A percentile compares a stretch with the other conserved stretches of the same genome.
These are phyloP conservation scores for Petromus typicus DNA, from an alignment of 2,113 vertebrate species.

Conservation along the genomic window DNA sequence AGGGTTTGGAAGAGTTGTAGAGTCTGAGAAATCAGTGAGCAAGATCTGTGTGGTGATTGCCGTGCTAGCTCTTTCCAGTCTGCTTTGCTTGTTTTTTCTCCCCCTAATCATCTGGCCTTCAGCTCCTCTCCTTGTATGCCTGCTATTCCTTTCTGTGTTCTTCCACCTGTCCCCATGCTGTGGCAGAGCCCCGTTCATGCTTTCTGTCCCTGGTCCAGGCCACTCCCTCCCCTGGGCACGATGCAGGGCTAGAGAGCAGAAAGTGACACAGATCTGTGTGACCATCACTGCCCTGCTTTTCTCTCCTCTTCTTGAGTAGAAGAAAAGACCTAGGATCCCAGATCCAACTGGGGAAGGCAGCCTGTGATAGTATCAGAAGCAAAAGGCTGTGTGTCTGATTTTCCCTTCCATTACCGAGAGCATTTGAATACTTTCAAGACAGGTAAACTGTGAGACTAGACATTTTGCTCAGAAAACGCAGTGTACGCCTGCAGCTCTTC, in stretches of 20 bases:
- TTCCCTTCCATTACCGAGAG: background rate
- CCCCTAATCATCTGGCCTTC: rapidly evolving
- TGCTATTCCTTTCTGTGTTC: rapidly evolving
- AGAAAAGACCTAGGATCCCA: background rate
- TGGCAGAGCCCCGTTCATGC: background rate
- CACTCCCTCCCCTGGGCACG: background rate
- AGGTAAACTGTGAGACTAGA: constrained; percentile 1
- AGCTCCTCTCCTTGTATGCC: background rate
- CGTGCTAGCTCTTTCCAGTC: background rate
- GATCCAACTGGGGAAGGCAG: background rate
- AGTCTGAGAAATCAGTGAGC: background rate
- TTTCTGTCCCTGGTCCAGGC: background rate
- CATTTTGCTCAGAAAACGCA: background rate
- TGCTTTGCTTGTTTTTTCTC: background rate
- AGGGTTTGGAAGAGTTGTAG: background rate
- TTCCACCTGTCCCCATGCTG: background rate
- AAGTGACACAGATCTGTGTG: background rate
- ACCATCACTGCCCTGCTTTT: background rate
- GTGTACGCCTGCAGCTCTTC: background rate
- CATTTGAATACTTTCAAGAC: constrained; percentile 59
- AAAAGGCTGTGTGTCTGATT: background rate
- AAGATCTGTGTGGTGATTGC: rapidly evolving
- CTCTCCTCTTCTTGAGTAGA: background rate
- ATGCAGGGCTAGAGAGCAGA: background rate
- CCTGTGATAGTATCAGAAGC: background rate